Conservation (phyloP, 2,888 invertebrate genomes). For the Yponomeuta evonymella region DNA sequence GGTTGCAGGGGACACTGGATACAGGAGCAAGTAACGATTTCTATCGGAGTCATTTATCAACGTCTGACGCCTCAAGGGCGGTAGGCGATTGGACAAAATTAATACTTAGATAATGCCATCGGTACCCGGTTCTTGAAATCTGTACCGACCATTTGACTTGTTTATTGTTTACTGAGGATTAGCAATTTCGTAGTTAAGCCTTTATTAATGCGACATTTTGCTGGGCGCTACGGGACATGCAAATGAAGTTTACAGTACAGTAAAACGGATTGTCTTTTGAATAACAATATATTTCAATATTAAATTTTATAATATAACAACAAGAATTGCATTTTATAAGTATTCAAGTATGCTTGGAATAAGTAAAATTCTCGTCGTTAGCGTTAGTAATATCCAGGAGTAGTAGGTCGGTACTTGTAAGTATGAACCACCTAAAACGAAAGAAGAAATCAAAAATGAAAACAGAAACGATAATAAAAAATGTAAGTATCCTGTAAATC, state of each 20-base stretch:
- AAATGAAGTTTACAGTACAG: neutral
- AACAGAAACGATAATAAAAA: too few species aligned
- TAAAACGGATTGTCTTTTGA: neutral
- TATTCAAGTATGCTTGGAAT: too few species aligned
- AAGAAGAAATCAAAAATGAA: neutral
- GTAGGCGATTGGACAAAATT: slow-evolving; percentile 45
- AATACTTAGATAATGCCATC: slow-evolving; percentile 28
- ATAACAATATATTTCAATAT: neutral
- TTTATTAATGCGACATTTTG: neutral
- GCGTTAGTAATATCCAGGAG: neutral
- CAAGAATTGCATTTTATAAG: too few species aligned
- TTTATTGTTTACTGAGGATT: slow-evolving; percentile 4
- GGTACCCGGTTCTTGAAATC: slow-evolving; percentile 1
- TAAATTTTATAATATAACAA: too few species aligned
- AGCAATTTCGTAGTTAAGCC: neutral
- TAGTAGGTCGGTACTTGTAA: neutral
- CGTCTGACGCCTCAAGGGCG: slow-evolving; percentile 46
- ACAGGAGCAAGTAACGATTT: slow-evolving; percentile 67
- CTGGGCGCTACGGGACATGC: neutral
- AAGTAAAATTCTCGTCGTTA: too few species aligned
- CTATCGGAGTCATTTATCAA: slow-evolving; percentile 66
- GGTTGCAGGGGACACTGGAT: slow-evolving; percentile 38
- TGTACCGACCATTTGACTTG: neutral
- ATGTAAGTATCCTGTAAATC: too few species aligned
- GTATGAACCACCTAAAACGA: neutral